Conservation (phyloP, 1,140 invertebrate genomes). For the Anastatus disparis region DNA sequence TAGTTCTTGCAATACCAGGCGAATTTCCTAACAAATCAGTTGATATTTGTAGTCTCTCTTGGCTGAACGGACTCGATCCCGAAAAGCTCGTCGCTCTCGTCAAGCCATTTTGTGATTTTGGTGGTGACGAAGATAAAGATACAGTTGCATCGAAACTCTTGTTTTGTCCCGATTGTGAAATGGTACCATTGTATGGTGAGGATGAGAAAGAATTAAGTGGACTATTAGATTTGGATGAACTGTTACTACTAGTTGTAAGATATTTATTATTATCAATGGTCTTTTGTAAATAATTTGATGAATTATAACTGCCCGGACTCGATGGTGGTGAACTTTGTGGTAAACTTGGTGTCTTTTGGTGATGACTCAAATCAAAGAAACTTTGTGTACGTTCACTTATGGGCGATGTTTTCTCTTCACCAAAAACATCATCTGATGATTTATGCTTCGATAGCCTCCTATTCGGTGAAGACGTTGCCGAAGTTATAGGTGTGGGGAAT, state of each 20-base stretch:
- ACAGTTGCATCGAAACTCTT: slow-evolving; percentile 21
- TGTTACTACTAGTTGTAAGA: not conserved
- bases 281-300: not conserved
- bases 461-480: slow-evolving; percentile 47
- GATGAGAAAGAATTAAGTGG: not conserved
- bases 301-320: not conserved
- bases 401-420: slow-evolving; percentile 47
- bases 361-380: slow-evolving; percentile 57
- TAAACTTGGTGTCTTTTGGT: slow-evolving; percentile 45
- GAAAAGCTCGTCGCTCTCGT: slow-evolving; percentile 69
- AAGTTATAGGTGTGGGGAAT: slow-evolving; percentile 45
- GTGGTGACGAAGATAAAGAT: not conserved
- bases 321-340: slow-evolving; percentile 43
- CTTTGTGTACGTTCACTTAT: slow-evolving; percentile 57
- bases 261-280: not conserved
- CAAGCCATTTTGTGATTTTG: slow-evolving; percentile 39
- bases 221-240: not conserved
- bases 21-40: slow-evolving; percentile 22
- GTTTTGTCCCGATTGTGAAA: not conserved
- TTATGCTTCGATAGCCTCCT: slow-evolving; percentile 60
- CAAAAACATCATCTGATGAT: slow-evolving; percentile 69
- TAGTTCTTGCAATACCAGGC: slow-evolving; percentile 58
- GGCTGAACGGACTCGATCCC: slow-evolving; percentile 34
- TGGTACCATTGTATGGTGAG: not conserved
- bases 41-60: slow-evolving; percentile 21